phyloP scores from a whole-genome alignment of 2,888 invertebrate genomes.

The Ophion ventricosus region DNA sequence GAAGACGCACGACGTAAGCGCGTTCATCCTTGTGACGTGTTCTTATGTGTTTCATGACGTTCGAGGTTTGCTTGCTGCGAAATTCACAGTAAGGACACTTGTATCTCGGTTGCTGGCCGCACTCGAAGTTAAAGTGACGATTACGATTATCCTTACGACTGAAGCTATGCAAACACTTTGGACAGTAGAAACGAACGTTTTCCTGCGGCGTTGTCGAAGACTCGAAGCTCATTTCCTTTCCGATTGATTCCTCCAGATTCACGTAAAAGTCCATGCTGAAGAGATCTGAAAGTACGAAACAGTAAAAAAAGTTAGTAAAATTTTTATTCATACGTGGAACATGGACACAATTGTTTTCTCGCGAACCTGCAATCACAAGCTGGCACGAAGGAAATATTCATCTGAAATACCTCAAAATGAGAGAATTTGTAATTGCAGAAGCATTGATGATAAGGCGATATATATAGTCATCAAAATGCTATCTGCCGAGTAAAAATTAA shows the following conservation, averaged over 20 bases:
- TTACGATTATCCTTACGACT: constrained; percentile 76
- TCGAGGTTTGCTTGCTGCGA: constrained; percentile 75
- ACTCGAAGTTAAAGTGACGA: constrained; percentile 80
- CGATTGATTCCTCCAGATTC: constrained; percentile 56
- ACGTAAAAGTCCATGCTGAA: constrained; percentile 62
- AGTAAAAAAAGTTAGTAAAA: constrained; percentile 55
- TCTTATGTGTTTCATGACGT: constrained; percentile 75
- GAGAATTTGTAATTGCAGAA: background rate
- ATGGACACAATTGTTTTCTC: background rate
- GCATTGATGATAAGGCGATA: background rate
- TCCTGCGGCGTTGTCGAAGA: constrained; percentile 22
- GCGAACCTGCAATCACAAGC: background rate
- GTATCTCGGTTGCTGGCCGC: constrained; percentile 79
- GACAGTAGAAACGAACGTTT: constrained; percentile 72
- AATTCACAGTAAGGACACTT: constrained; percentile 79
- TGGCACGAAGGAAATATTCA: background rate
- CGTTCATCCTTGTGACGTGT: constrained; percentile 72
- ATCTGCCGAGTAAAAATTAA: background rate
- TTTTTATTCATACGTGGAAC: background rate
- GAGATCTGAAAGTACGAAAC: constrained; percentile 69
- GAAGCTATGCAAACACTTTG: constrained; percentile 75
- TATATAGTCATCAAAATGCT: background rate
- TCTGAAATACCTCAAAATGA: background rate
- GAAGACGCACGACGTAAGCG: constrained; percentile 71
- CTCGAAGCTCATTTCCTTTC: constrained; percentile 22